These are phyloP conservation scores for Trochalopteron elliotii DNA, from an alignment of 2,113 vertebrate genomes.

Conservation along the genomic window DNA sequence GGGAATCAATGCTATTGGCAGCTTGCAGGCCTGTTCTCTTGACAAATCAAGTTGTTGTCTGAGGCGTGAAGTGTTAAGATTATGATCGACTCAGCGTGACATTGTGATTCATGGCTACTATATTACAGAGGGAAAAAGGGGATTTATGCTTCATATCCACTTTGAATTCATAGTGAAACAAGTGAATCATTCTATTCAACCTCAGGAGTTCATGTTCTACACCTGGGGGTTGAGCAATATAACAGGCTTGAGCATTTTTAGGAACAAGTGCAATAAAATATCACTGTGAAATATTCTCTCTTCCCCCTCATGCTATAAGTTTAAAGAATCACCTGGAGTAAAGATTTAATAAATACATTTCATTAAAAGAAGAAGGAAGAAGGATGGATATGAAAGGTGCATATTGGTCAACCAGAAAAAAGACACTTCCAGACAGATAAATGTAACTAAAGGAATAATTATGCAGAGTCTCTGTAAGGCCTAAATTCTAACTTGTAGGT, in stretches of 20 bases:
- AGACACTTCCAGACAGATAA: not conserved
- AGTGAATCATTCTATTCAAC: conserved; percentile 71
- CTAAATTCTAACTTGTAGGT: not conserved
- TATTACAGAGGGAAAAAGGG: conserved; percentile 68
- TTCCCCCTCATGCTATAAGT: not conserved
- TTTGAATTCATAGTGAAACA: conserved; percentile 76
- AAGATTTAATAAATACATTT: not conserved
- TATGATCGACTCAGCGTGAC: conserved; percentile 74
- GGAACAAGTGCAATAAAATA: conserved; percentile 59
- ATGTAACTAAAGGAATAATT: not conserved
- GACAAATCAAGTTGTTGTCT: conserved; percentile 84
- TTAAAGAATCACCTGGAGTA: not conserved
- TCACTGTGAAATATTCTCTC: not conserved
- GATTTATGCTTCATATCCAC: conserved; percentile 77
- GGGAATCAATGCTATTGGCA: conserved; percentile 73
- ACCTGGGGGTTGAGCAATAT: conserved; percentile 63
- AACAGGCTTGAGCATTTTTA: conserved; percentile 53
- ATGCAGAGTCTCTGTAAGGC: not conserved
- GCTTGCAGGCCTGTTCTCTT: conserved; percentile 68
- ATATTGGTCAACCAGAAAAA: not conserved
- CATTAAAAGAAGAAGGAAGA: not conserved
- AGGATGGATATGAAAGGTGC: not conserved
- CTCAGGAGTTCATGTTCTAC: conserved; percentile 63
- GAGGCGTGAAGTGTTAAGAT: conserved; percentile 78
- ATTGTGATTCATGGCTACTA: conserved; percentile 76